Percentiles rank a stretch among this genome's conserved stretches.
Evolutionary conservation across 1,140 invertebrate genomes (phyloP).

Genomic region (Paralvinella palmiformis): DNA sequence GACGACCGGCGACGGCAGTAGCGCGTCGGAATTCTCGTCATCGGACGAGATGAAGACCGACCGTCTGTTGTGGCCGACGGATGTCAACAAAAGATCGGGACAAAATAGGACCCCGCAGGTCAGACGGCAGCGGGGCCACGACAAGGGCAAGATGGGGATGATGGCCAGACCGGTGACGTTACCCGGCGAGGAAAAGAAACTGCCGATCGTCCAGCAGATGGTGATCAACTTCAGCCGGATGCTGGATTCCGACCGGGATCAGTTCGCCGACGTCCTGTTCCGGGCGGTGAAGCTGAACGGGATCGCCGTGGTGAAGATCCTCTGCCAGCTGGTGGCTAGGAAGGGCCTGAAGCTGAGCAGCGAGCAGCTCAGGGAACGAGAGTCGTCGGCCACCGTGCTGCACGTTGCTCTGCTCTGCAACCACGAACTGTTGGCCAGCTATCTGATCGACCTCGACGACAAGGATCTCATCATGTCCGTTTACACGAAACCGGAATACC

Average conservation of each 20-base stretch:
- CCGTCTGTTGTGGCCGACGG: background rate
- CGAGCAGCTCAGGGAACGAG: background rate
- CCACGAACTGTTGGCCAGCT: background rate
- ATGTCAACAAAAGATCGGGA: no score
- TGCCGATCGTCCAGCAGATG: background rate
- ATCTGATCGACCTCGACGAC: background rate
- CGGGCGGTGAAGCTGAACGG: constrained; percentile 12
- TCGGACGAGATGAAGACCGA: background rate
- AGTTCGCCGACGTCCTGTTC: background rate
- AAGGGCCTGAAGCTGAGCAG: background rate
- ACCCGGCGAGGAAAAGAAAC: background rate
- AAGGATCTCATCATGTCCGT: constrained; percentile 1
- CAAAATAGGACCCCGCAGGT: background rate
- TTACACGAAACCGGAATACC: background rate
- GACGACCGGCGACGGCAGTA: background rate
- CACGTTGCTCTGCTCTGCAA: constrained; percentile 15
- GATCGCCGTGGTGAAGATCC: background rate
- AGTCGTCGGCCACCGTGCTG: background rate
- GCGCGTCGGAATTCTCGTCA: background rate
- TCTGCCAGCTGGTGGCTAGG: background rate
- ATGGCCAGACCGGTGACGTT: background rate
- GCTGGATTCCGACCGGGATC: background rate
- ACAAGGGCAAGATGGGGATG: background rate
- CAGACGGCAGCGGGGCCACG: background rate
- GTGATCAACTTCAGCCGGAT: constrained; percentile 6